Percentiles rank a stretch among this genome's conserved stretches.
These are phyloP conservation scores for Acanthosepion lycidas DNA, from an alignment of 2,888 invertebrate species.

Conservation along the genomic window DNA sequence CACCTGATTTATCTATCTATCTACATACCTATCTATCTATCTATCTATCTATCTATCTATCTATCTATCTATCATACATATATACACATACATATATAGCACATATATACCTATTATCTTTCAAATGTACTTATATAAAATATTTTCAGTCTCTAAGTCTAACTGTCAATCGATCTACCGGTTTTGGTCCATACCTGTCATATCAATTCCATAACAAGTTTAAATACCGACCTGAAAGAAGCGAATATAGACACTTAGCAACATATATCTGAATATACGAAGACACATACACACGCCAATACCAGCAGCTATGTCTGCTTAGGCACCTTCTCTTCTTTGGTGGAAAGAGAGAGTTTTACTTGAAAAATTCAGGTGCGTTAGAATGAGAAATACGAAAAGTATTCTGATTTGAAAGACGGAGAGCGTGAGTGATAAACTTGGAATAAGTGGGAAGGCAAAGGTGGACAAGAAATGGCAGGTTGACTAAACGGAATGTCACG, in stretches of 20 bases:
- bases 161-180: neutral
- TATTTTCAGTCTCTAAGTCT: neutral
- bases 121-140: conserved; percentile 9
- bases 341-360: neutral
- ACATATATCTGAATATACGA: neutral
- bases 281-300: neutral
- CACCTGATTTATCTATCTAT: no score
- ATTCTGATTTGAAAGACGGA: neutral
- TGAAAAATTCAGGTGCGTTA: neutral
- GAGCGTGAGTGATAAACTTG: neutral
- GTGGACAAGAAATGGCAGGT: neutral
- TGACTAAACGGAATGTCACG: conserved; percentile 33
- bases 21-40: no score
- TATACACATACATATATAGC: neutral
- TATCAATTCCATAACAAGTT: conserved; percentile 8
- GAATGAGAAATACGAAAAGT: neutral
- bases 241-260: neutral
- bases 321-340: neutral
- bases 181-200: neutral
- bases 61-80: neutral
- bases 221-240: conserved; percentile 17
- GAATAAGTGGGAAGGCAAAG: neutral
- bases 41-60: no score
- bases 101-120: neutral
- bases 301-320: neutral